phyloP scores from a whole-genome alignment of 2,888 invertebrate species.

The Dryadula phaetusa region DNA sequence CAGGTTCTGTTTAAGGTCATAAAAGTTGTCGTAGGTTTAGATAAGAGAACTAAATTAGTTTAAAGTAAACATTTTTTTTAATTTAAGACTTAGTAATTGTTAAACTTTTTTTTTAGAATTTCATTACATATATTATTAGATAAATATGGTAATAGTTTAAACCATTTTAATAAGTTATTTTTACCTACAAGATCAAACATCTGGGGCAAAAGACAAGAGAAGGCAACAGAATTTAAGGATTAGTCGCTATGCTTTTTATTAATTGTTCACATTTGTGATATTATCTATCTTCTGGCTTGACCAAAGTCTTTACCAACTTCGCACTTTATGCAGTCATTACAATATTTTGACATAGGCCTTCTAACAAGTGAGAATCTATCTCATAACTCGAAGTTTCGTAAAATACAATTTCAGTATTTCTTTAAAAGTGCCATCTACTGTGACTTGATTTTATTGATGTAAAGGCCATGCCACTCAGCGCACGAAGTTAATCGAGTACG shows the following conservation, averaged over 20 bases:
- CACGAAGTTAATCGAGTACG: neutral
- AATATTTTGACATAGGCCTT: too few species aligned
- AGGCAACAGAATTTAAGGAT: neutral
- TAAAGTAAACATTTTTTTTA: neutral
- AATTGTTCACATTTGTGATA: too few species aligned
- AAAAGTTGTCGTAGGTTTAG: constrained; percentile 68
- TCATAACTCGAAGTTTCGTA: accelerated
- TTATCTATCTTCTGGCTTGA: too few species aligned
- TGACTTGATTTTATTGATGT: neutral
- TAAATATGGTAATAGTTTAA: too few species aligned
- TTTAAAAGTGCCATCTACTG: constrained; percentile 26
- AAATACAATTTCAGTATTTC: neutral
- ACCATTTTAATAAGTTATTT: too few species aligned
- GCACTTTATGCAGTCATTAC: too few species aligned
- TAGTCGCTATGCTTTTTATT: neutral
- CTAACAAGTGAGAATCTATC: too few species aligned
- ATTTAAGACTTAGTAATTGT: neutral
- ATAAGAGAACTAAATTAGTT: constrained; percentile 40
- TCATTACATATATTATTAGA: too few species aligned
- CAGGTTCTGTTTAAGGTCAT: constrained; percentile 78
- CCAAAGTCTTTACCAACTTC: too few species aligned
- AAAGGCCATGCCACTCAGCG: neutral
- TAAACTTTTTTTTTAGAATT: neutral
- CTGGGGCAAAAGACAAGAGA: neutral
- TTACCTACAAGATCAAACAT: neutral